These are phyloP conservation scores for Phoenicopterus ruber DNA, from an alignment of 2,113 vertebrate genomes.

Conservation along the genomic window DNA sequence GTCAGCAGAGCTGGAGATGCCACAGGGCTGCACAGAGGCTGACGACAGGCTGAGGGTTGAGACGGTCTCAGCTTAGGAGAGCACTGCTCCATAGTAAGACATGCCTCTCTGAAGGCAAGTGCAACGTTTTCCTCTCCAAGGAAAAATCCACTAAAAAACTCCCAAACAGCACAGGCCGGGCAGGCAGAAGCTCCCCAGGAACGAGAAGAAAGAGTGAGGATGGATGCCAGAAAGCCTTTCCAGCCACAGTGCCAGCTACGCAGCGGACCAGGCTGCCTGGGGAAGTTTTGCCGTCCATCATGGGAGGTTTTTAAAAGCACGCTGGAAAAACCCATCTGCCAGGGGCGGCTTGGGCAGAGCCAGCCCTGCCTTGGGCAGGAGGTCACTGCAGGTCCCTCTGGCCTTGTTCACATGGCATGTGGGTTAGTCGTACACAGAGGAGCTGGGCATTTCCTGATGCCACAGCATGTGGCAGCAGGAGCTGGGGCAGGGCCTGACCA, in stretches of 20 bases:
- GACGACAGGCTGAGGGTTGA: too few species aligned
- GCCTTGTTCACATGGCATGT: fast-evolving
- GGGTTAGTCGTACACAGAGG: neutral
- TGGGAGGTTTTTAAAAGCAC: neutral
- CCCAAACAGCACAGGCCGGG: too few species aligned
- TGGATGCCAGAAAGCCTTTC: neutral
- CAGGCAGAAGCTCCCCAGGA: neutral
- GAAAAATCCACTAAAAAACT: neutral
- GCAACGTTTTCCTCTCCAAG: neutral
- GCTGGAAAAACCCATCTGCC: neutral
- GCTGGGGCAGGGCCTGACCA: too few species aligned
- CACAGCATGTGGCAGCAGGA: neutral
- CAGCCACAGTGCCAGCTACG: fast-evolving
- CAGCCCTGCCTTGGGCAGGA: neutral
- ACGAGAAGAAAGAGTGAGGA: neutral
- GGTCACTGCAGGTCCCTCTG: neutral
- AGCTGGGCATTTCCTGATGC: neutral
- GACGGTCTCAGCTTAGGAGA: neutral
- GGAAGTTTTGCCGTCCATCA: fast-evolving
- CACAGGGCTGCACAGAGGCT: neutral
- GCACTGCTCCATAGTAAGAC: fast-evolving
- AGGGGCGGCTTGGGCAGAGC: neutral
- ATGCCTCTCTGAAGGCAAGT: neutral
- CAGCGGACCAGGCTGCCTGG: neutral
- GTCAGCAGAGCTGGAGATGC: neutral